Evolutionary conservation across 2,888 invertebrate genomes (phyloP), one percentile per base, ranked within the genome.

Genomic region (Alitta virens): DNA sequence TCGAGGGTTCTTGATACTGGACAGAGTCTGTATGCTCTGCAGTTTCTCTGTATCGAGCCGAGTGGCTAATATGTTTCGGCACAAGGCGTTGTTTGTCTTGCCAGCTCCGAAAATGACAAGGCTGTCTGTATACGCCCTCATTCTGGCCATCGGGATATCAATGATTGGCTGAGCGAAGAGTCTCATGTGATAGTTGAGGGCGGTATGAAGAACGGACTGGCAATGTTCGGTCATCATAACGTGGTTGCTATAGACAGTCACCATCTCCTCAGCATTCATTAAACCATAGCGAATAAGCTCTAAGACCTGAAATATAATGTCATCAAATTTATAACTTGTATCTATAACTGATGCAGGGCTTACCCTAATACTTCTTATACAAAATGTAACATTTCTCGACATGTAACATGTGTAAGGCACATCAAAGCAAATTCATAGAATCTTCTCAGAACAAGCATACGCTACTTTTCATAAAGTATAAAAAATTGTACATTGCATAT

Each of bases 101-200:
- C 71, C 71, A 14, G 69, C 71, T 2, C 71, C 71, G 23, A 71
- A 43, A 21, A 71, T 56, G 2, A 70, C 65, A 27, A 71, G 65
- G 53, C 69, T 67, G 24, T 68, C 66, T 9, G 58, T 54, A 27
- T 70, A 71, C 16, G 68, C 68, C 16, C 71, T 49, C 68, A 70
- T 68, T 12, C 63, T 26, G 24, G 68, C 56, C 18, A 71, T 65
- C 9, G 61, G 63, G 16, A 59, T 51, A 43, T 56, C 56, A 3
- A 65, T 60, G 26, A 71, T 56, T 1, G 71, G 71, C 62, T 71
- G 71, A 5, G 49, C 61, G 57, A 71, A 71, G 27, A 71, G 62
- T 43, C 70, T 68, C 63, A 71, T 68, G 60, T 71, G 71, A 40
- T 71, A 71, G 52, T 63, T 66, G 53, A 71, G 63, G 1, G 68